Conservation (phyloP, 2,113 vertebrate genomes). For the Actinemys pallida region DNA sequence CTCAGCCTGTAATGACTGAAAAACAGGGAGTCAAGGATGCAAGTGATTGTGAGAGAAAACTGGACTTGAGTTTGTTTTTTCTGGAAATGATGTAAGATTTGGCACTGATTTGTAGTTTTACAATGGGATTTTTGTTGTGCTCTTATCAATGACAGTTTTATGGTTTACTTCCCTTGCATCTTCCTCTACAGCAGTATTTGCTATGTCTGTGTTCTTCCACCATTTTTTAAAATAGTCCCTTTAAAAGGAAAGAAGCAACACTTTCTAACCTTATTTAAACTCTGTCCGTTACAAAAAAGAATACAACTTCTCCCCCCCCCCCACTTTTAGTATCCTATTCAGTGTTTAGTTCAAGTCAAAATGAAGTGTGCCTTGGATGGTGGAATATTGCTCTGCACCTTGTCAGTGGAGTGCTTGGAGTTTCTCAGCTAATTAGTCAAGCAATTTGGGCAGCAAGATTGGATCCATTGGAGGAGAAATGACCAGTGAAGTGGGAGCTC, state of each 20-base stretch:
- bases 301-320: background rate
- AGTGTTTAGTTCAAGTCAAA: background rate
- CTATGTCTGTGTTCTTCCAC: background rate
- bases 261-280: background rate
- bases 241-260: background rate
- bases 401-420: background rate
- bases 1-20: conserved; percentile 14
- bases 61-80: conserved; percentile 41
- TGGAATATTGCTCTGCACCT: background rate
- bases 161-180: background rate
- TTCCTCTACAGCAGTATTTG: background rate
- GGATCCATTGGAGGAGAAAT: background rate
- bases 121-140: conserved; percentile 4
- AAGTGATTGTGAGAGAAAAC: conserved; percentile 45
- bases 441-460: conserved; percentile 5
- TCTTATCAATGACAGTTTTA: background rate
- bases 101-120: background rate
- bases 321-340: background rate
- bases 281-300: background rate
- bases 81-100: conserved; percentile 25
- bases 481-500: background rate
- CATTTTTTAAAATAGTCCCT: background rate
- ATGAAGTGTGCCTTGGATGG: background rate
- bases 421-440: conserved; percentile 36
- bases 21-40: conserved; percentile 26